These are phyloP conservation scores for Lithobates sylvaticus DNA, from an alignment of 2,797 vertebrate species.

Conservation along the genomic window DNA sequence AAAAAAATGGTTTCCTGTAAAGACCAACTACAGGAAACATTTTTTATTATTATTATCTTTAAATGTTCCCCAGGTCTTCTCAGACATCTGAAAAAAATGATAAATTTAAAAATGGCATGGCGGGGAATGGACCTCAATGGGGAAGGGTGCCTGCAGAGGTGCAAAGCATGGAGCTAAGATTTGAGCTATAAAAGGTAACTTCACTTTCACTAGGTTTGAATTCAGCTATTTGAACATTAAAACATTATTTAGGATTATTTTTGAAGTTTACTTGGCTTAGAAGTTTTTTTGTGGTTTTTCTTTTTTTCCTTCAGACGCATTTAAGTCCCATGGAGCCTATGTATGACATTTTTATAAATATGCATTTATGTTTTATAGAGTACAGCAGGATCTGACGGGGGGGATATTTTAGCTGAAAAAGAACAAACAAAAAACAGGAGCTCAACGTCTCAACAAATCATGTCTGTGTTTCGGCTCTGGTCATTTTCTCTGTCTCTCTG, in stretches of 20 bases:
- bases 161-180: no score
- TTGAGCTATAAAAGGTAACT: no score
- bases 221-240: neutral
- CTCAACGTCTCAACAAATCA: neutral
- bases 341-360: slow-evolving; percentile 60
- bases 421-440: slow-evolving; percentile 39
- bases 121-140: no score
- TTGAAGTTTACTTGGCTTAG: neutral
- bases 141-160: no score
- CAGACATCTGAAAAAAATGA: no score
- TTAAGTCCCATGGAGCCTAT: slow-evolving; percentile 35
- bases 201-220: neutral
- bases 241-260: neutral
- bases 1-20: no score
- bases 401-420: slow-evolving; percentile 42
- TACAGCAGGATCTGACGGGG: slow-evolving; percentile 42
- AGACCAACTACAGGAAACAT: no score
- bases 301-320: neutral
- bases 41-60: no score
- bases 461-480: slow-evolving; percentile 48
- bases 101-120: no score
- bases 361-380: slow-evolving; percentile 48
- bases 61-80: no score
- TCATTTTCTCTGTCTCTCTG: slow-evolving; percentile 56
- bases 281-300: neutral